Evolutionary conservation across 1,140 invertebrate species (phyloP).

Genomic region (Zophobas atratus): DNA sequence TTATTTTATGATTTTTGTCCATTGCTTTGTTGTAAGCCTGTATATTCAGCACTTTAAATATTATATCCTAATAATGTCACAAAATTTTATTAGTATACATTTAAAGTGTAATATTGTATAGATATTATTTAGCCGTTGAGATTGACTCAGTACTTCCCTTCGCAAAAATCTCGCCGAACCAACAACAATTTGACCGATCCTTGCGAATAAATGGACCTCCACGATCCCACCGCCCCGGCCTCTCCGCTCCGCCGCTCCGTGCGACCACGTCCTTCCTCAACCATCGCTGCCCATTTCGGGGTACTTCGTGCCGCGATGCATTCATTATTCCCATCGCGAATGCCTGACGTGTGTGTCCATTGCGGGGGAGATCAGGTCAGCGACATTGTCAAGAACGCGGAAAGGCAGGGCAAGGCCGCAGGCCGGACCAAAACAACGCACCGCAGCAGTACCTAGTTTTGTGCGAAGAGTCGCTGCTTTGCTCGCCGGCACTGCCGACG

Average conservation of each 20-base stretch:
- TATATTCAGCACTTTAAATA: too few species aligned
- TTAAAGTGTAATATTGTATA: too few species aligned
- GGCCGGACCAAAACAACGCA: slow-evolving; percentile 36
- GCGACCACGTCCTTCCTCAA: background rate
- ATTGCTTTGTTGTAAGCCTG: too few species aligned
- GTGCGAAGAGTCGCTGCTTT: background rate
- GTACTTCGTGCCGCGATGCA: slow-evolving; percentile 20
- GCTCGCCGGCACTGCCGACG: background rate
- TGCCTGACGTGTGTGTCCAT: slow-evolving; percentile 22
- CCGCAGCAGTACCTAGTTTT: background rate
- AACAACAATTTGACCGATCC: too few species aligned
- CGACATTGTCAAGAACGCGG: slow-evolving; percentile 53
- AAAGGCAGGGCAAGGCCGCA: slow-evolving; percentile 49
- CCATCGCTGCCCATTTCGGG: slow-evolving; percentile 11
- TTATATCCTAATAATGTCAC: too few species aligned
- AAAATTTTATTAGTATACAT: too few species aligned
- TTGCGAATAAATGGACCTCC: too few species aligned
- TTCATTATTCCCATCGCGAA: background rate
- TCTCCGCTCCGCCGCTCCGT: background rate
- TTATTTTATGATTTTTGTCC: too few species aligned
- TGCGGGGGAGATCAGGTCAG: slow-evolving; percentile 47
- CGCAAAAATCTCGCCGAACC: too few species aligned
- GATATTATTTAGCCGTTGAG: too few species aligned
- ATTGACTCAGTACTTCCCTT: too few species aligned
- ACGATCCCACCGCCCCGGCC: too few species aligned